Evolutionary conservation across 1,140 invertebrate species (phyloP), one percentile per base, ranked within the genome.

Genomic region (Lanistes nyassanus): DNA sequence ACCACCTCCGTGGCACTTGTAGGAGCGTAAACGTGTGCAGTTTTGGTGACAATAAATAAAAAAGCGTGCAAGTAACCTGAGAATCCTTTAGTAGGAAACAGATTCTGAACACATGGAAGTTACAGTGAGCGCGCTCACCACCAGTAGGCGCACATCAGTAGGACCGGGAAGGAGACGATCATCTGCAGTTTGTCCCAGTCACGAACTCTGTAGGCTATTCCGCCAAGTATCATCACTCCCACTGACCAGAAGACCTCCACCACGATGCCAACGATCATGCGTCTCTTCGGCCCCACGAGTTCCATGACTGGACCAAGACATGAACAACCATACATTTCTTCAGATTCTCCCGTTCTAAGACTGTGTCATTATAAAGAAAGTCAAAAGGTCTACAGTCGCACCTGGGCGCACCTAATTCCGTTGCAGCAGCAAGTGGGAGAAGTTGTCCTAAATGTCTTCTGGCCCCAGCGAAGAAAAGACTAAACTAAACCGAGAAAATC

Each of bases 151-250:
- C 95, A 79, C 74, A 95, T 91, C 16, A 95, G 83, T 13, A 93
- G 84, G 0, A 93, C 92, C n/a, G 94, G 94, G 34, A 94, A 85
- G 0, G 94, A 94, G 65, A 95, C 91, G 2, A 92, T 92, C 80
- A 95, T 89, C 89, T 95, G 94, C 67, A 94, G 94, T 69, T 91
- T 91, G 7, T 91, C 89, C 94, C 94, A 96, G 56, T 92, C 91
- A 21, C 92, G 90, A 2, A 94, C 90, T 71, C 92, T 92, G 82
- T 93, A 92, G 39, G 91, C 92, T 66, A 94, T 91, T 0, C 91
- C 78, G 1, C 93, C 90, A 47, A 94, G 81, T 0, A 91, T 88
- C 31, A 93, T 87, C 80, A 94, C 92, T n/a, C 93, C 94, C 0
- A 94, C 92, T 81, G 93, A 92, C 80, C 93, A 94, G 13, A 93